A percentile compares a stretch with the other conserved stretches of the same genome.
Conservation (phyloP, 2,113 vertebrate species). For the Ovis aries region ARS-UI_Ramb_v3.0 NC_056054.1:195958001-195958500, state of each 20-base stretch:
- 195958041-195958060: not conserved
- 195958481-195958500: not conserved
- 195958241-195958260: slow-evolving; percentile 43
- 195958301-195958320: slow-evolving; percentile 49
- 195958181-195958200: not conserved
- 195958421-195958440: not conserved
- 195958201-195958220: slow-evolving; percentile 28
- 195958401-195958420: not conserved
- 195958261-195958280: slow-evolving; percentile 46
- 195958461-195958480: not conserved
- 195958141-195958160: not conserved
- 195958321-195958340: slow-evolving; percentile 53
- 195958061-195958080: not conserved
- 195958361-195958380: not conserved
- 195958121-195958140: slow-evolving; percentile 18
- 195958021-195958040: not conserved
- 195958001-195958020: not conserved
- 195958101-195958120: not conserved
- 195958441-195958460: not conserved
- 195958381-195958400: not conserved
- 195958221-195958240: slow-evolving; percentile 14
- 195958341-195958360: not conserved
- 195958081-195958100: not conserved
- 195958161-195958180: not conserved
- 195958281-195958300: slow-evolving; percentile 45